phyloP scores from a whole-genome alignment of 2,113 vertebrate species.

The Bothrops jararaca region DNA sequence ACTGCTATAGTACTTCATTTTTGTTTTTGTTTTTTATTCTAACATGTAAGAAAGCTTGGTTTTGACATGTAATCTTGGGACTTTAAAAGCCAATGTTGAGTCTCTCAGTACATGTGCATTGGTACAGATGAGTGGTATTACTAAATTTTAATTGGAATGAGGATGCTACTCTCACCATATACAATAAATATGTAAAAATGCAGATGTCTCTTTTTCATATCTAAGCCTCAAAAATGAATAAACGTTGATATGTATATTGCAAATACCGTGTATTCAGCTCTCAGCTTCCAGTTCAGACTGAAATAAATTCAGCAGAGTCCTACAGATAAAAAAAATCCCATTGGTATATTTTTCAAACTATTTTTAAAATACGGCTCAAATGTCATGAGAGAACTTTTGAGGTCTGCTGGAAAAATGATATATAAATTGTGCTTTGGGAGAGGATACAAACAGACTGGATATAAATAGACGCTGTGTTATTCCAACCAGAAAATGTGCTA shows the following conservation, averaged over 20 bases:
- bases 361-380: not conserved
- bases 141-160: conserved; percentile 56
- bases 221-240: conserved; percentile 26
- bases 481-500: not conserved
- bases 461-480: not conserved
- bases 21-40: conserved; percentile 52
- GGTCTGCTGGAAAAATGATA: not conserved
- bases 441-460: not conserved
- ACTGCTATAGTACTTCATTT: conserved; percentile 41
- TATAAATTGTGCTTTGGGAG: not conserved
- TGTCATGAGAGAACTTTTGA: not conserved
- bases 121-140: conserved; percentile 46
- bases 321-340: conserved; percentile 22
- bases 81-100: conserved; percentile 61
- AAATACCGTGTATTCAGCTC: conserved; percentile 16
- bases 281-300: conserved; percentile 4
- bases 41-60: conserved; percentile 56
- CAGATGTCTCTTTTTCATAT: conserved; percentile 60
- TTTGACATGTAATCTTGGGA: conserved; percentile 62
- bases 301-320: conserved; percentile 10
- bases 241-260: not conserved
- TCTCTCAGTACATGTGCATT: conserved; percentile 58
- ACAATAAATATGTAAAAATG: conserved; percentile 61
- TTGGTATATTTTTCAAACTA: not conserved
- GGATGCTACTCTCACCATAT: conserved; percentile 57